Conservation (phyloP, 2,888 invertebrate genomes). For the Philaethria dido region DNA sequence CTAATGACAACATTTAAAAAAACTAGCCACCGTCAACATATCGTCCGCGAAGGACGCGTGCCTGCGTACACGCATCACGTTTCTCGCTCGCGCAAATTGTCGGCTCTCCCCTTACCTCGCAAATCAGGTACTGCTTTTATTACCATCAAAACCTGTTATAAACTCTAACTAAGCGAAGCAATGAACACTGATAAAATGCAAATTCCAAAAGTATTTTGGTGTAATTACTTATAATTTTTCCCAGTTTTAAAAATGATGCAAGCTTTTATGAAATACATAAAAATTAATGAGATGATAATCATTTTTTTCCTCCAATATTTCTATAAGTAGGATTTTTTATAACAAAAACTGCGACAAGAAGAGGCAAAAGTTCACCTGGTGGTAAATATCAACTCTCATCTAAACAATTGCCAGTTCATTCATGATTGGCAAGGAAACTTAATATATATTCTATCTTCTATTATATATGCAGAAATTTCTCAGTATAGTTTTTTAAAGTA, state of each 20-base stretch:
- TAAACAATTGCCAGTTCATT: too few relatives aligned
- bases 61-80: constrained; percentile 68
- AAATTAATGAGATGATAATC: neutral
- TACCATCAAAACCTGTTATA: constrained; percentile 62
- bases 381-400: neutral
- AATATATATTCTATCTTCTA: too few relatives aligned
- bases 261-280: too few relatives aligned
- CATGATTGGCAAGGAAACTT: too few relatives aligned
- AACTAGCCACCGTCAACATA: constrained; percentile 58
- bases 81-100: constrained; percentile 50
- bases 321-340: neutral
- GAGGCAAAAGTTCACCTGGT: neutral
- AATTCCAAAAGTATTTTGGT: constrained; percentile 48
- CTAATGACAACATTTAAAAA: constrained; percentile 2
- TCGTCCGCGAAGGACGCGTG: constrained; percentile 77
- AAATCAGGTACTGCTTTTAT: constrained; percentile 62
- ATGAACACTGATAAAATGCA: constrained; percentile 63
- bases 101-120: constrained; percentile 41
- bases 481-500: too few relatives aligned
- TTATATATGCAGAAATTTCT: too few relatives aligned
- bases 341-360: neutral
- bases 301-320: too few relatives aligned
- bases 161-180: constrained; percentile 57
- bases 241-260: neutral
- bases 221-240: neutral